Evolutionary conservation across 92 coral and sea anemone species (phyloP), one percentile per base, ranked within the genome.

Genomic region (Nematostella vectensis): DNA sequence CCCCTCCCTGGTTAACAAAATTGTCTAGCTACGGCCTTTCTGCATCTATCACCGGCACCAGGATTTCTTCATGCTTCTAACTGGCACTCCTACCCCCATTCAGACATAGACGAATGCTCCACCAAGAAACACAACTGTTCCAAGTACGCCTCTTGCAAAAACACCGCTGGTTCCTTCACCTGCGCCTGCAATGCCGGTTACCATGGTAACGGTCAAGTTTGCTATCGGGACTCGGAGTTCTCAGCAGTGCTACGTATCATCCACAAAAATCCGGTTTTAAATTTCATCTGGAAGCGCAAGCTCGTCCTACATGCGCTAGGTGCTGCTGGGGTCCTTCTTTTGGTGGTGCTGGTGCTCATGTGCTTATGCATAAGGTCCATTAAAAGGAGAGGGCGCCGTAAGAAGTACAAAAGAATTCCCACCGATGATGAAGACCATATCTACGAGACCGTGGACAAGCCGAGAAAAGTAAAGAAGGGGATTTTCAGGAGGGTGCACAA

Each of bases 91-190:
- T 22, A 18, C 18, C 24, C 21, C 27, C 58, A 21, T 68, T 8
- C 39, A 70, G 77, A 70, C 30, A 61, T 70, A 25, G 54, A 70
- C 42, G 77, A 70, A 50, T 70, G 77, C 48, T 12, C 15, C 0
- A 22, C 13, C 12, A 16, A 19, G 23, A 62, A 37, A 2, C 69
- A 70, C 55, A 70, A 70, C 19, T 70, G 77, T 25, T 57, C 65
- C 30, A 47, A 23, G 23, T 48, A 60, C 10, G 77, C 77, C 20
- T 3, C 54, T 10, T 70, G 77, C 53, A 24, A 40, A 4, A 70
- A 70, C 52, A 25, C 31, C 25, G 30, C 33, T 0, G 77, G 77
- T 22, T 26, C 70, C 25, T 70, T 61, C 70, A 30, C 1, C 6
- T 70, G 77, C 36, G 19, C 53, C n/a, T 70, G 77, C 43, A 37